phyloP scores from a whole-genome alignment of 2,888 invertebrate species.

The Drosophila colorata region DNA sequence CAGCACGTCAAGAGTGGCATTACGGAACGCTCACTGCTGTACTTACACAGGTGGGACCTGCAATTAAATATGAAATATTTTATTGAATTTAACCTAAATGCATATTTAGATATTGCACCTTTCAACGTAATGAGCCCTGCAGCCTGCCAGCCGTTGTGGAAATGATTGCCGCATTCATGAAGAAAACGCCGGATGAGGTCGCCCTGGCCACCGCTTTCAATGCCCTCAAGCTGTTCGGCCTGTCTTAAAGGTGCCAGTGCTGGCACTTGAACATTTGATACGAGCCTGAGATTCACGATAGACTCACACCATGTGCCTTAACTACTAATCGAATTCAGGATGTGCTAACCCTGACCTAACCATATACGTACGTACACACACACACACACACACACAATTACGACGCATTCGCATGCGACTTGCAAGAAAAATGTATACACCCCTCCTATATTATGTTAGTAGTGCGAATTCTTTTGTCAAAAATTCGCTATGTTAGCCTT shows the following conservation, averaged over 20 bases:
- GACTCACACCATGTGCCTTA: slow-evolving; percentile 78
- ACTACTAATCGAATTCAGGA: slow-evolving; percentile 72
- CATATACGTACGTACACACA: slow-evolving; percentile 11
- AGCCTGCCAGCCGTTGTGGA: slow-evolving; percentile 96
- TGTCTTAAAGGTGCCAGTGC: slow-evolving; percentile 86
- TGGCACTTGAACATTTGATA: slow-evolving; percentile 40
- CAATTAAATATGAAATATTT: neutral
- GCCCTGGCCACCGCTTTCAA: slow-evolving; percentile 96
- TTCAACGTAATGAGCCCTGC: slow-evolving; percentile 98
- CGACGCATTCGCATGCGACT: slow-evolving; percentile 72
- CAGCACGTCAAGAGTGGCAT: slow-evolving; percentile 94
- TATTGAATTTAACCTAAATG: neutral
- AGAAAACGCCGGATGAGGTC: slow-evolving; percentile 94
- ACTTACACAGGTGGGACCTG: slow-evolving; percentile 83
- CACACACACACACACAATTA: slow-evolving; percentile 43
- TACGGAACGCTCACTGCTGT: slow-evolving; percentile 90
- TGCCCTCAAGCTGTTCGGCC: slow-evolving; percentile 94
- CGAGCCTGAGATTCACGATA: slow-evolving; percentile 69
- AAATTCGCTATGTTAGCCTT: slow-evolving; percentile 64
- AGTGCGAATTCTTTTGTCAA: slow-evolving; percentile 51
- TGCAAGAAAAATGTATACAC: slow-evolving; percentile 51
- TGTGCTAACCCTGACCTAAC: slow-evolving; percentile 57
- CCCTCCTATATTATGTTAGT: slow-evolving; percentile 30
- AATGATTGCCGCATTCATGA: slow-evolving; percentile 96
- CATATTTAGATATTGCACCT: slow-evolving; percentile 93